A percentile compares a stretch with the other conserved stretches of the same genome.
phyloP scores from a whole-genome alignment of 1,140 invertebrate genomes.

The Theocolax elegans region DNA sequence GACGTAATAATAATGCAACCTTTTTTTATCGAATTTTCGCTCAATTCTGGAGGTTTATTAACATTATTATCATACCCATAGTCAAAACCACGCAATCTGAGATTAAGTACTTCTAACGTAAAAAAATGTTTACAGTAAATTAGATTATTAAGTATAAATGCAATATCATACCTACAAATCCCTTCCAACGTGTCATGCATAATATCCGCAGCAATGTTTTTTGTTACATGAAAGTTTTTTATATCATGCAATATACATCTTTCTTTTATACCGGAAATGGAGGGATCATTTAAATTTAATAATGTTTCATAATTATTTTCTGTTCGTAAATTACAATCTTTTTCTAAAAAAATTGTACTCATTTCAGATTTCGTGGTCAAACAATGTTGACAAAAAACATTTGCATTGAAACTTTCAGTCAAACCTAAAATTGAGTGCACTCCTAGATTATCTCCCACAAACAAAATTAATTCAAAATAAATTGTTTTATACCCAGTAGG shows the following conservation, averaged over 20 bases:
- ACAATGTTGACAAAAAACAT: slow-evolving; percentile 39
- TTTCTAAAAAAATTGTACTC: not conserved
- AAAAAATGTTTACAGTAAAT: no score
- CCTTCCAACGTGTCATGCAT: not conserved
- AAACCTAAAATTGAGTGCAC: slow-evolving; percentile 41
- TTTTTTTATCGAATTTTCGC: no score
- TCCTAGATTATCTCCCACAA: not conserved
- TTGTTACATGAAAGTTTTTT: not conserved
- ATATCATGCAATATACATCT: not conserved
- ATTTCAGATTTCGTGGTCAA: not conserved
- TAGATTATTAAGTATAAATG: no score
- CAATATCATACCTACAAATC: not conserved
- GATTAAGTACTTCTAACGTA: no score
- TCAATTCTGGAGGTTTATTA: no score
- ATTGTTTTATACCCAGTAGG: no score
- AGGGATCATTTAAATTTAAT: slow-evolving; percentile 25
- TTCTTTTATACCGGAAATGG: slow-evolving; percentile 46
- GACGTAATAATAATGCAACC: no score
- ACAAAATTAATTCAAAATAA: no score
- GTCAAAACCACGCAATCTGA: no score
- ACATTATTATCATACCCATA: no score
- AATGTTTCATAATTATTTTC: slow-evolving; percentile 39
- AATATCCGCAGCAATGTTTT: not conserved
- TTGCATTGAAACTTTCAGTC: no score
- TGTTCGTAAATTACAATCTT: slow-evolving; percentile 13